A percentile compares a stretch with the other conserved stretches of the same genome.
Conservation (phyloP, 92 coral and sea anemone species). For the Bergia puertoricense region DNA sequence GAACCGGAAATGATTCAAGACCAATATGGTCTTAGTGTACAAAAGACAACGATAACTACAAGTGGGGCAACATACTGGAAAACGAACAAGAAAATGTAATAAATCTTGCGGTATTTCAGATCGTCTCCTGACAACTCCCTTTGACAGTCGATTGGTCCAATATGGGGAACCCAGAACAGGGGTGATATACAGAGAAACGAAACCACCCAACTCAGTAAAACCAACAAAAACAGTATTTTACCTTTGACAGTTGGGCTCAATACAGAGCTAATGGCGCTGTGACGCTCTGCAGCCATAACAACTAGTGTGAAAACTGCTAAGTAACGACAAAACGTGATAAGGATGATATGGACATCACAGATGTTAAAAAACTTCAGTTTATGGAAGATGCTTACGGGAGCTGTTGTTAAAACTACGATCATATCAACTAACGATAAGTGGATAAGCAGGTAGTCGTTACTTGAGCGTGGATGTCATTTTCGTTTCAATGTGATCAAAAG, state of each 20-base stretch:
- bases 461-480: neutral
- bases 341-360: neutral
- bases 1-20: neutral
- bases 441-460: slow-evolving; percentile 6
- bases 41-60: neutral
- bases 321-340: neutral
- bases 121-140: neutral
- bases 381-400: neutral
- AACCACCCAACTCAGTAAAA: neutral
- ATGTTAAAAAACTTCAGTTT: neutral
- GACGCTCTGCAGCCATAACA: neutral
- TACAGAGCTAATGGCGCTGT: neutral
- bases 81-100: neutral
- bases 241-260: neutral
- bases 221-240: neutral
- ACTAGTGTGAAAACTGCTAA: neutral
- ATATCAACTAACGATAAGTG: neutral
- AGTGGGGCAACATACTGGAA: neutral
- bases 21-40: neutral
- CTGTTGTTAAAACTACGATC: neutral
- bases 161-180: neutral
- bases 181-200: neutral
- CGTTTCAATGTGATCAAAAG: neutral
- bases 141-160: neutral
- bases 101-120: slow-evolving; percentile 11